Conservation (phyloP, 2,797 vertebrate genomes). For the Sebastes jordani region DNA sequence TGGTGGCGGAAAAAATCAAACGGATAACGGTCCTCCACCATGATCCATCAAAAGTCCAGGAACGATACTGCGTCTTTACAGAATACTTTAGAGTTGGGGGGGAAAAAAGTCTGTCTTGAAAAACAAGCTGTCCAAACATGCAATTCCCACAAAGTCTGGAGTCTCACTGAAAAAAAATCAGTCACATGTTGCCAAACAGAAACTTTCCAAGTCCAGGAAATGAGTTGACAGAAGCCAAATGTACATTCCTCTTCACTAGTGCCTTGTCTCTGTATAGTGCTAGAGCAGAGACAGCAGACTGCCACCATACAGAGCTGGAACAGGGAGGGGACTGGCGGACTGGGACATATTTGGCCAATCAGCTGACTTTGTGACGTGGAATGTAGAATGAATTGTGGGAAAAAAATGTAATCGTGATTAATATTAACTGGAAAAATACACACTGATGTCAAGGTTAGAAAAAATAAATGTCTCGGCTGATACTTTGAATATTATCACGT, state of each 20-base stretch:
- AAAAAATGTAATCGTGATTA: background rate
- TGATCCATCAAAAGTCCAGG: slow-evolving; percentile 21
- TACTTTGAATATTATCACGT: background rate
- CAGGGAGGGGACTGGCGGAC: slow-evolving; percentile 45
- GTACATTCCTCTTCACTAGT: slow-evolving; percentile 3
- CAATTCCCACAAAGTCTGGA: background rate
- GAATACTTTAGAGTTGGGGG: background rate
- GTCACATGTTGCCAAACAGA: background rate
- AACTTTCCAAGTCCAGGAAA: background rate
- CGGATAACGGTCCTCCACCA: slow-evolving; percentile 37
- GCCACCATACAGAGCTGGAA: slow-evolving; percentile 63
- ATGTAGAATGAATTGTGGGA: slow-evolving; percentile 10
- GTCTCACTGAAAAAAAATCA: background rate
- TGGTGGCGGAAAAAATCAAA: slow-evolving; percentile 3
- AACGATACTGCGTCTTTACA: background rate
- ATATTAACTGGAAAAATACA: background rate
- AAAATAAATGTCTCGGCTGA: background rate
- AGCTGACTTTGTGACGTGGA: slow-evolving; percentile 15
- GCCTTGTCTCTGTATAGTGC: background rate
- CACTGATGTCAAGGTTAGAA: background rate
- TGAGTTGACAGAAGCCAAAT: background rate
- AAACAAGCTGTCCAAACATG: slow-evolving; percentile 10
- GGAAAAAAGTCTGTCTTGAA: background rate
- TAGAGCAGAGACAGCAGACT: slow-evolving; percentile 60
- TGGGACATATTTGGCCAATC: slow-evolving; percentile 56